Base-by-base conservation (phyloP, 2,797 vertebrate species). In the Myotis findleyi region DNA sequence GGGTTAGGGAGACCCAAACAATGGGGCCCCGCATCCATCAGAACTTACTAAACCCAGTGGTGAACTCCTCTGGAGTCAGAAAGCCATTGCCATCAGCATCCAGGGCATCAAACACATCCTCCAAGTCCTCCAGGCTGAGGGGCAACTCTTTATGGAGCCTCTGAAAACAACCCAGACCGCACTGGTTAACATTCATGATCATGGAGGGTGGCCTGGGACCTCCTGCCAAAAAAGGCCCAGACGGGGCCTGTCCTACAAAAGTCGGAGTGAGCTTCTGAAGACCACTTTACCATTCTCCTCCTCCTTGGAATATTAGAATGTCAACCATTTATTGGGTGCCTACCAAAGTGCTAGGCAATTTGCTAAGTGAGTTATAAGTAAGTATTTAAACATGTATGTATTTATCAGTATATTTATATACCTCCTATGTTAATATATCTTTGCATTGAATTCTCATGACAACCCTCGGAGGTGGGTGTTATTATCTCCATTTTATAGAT, bases 11-110 rank as follows among this genome's bases (percentile, higher is more conserved):
- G 62, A 51, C 44, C 14, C 23, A 6, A 1, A 4, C 12, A 66
- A 25, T 30, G n/a, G 38, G 57, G 16, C 3, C 76, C 18, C 9
- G 59, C 8, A 38, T 4, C 83, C 66, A 49, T 57, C 30, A 94
- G 85, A 97, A 99, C 99, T 59, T 98, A 99, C 99, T 99, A 85
- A 99, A 99, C 97, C 99, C 99, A 0, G 98, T 98, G 69, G 99
- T 99, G 98, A 99, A 99, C 98, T 99, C 99, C 9, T 99, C 98
- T 25, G 98, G 98, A 7, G 99, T 99, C 66, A 99, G 99, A 85
- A 97, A 99, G 71, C 99, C 99, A 3, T 99, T 99, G 94, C 98
- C 97, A 73, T 99, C 99, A 0, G 99, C 95, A 96, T 99, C 99
- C 95, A 99, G 97, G 0, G 98, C 99, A 90, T 99, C 98, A 80